These are phyloP conservation scores for Archaeoteleia sp. DNA, from an alignment of 2,888 invertebrate genomes.

Conservation along the genomic window DNA sequence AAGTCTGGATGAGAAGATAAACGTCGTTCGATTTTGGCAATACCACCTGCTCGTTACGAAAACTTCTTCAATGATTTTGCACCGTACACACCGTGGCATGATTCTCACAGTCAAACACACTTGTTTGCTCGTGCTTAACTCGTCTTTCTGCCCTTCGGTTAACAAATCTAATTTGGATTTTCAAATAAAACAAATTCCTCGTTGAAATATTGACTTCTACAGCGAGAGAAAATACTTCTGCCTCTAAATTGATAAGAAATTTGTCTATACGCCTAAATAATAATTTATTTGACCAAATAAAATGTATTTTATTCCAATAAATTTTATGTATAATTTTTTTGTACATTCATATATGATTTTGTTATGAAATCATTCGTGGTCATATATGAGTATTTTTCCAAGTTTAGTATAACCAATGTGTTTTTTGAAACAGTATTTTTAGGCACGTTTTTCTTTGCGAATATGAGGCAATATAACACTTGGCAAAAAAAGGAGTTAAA, in stretches of 20 bases:
- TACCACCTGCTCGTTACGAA: constrained; percentile 23
- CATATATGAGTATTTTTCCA: too few species aligned
- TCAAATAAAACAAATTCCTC: too few species aligned
- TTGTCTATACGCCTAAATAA: too few species aligned
- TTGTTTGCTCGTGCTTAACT: constrained; percentile 48
- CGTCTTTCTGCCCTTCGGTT: constrained; percentile 25
- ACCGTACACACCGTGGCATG: constrained; percentile 65
- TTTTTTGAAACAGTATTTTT: constrained; percentile 2
- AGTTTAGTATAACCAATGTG: too few species aligned
- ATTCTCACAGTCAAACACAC: constrained; percentile 54
- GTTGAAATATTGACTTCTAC: constrained; percentile 18
- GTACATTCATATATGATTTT: too few species aligned
- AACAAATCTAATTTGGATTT: constrained; percentile 20
- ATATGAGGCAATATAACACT: constrained; percentile 13
- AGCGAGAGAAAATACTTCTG: too few species aligned
- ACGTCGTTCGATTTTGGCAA: constrained; percentile 3
- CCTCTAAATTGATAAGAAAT: too few species aligned
- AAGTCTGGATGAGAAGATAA: too few species aligned
- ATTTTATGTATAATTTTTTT: too few species aligned
- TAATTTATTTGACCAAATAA: too few species aligned
- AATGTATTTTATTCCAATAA: too few species aligned
- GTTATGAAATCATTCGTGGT: too few species aligned
- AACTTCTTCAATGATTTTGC: constrained; percentile 64
- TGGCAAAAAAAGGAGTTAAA: constrained; percentile 30
- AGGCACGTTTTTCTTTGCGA: not conserved